Evolutionary conservation across 2,797 vertebrate genomes (phyloP), one percentile per base, ranked within the genome.

Genomic region (Acanthiza pusilla): DNA sequence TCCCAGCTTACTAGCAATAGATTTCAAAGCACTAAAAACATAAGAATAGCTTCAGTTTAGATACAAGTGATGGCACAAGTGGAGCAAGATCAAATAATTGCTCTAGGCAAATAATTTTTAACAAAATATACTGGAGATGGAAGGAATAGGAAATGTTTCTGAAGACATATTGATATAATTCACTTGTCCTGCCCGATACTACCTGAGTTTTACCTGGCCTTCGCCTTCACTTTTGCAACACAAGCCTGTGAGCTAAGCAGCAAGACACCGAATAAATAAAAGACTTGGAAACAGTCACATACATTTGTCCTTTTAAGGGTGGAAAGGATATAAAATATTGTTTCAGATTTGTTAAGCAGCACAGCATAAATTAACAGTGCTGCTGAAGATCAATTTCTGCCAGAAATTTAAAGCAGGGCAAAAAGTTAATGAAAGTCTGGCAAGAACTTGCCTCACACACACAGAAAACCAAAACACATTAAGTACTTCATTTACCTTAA

Each of bases 21-120:
- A 10, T 60, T 73, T 80, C 40, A 73, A 76, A 88, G 20, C 22
- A 48, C 36, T 27, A 81, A 54, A 67, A 30, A 63, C 0, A 1
- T 20, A 30, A 60, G 7, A 67, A n/a, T 9, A 77, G 2, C 21
- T 40, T 81, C 48, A 63, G 14, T 65, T 84, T 51, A 45, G 40
- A 63, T 17, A 77, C 2, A 81, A 81, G 53, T 3, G 12, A 74
- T 45, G 6, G 23, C 14, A 80, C 0, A 0, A 30, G 5, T n/a
- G 7, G 7, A 60, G 14, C 8, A 71, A 51, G 32, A 62, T 18
- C 7, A 85, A 85, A 50, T 36, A 29, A 53, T 36, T 58, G n/a
- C 20, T 45, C 66, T 9, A 50, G 29, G 45, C 34, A 70, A 57
- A 57, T 42, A 30, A 2, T 5, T 53, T 90, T 80, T 34, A 42